These are phyloP conservation scores for Macrotis lagotis DNA, from an alignment of 2,113 vertebrate genomes.

Conservation along the genomic window DNA sequence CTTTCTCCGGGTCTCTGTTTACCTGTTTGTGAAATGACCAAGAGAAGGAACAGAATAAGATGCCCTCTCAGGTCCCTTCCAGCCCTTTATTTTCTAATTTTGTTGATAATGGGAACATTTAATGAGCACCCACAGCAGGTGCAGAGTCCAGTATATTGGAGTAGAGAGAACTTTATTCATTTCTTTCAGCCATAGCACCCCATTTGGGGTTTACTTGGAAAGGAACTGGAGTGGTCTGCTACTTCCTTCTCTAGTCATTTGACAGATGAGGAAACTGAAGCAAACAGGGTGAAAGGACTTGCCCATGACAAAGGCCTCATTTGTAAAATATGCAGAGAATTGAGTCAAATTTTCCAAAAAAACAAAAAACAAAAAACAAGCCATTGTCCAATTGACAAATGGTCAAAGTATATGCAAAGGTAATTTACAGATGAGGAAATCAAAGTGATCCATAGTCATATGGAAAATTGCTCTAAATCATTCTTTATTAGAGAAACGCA, in stretches of 20 bases:
- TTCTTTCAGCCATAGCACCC: background rate
- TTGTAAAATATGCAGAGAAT: too few relatives aligned
- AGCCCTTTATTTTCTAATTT: background rate
- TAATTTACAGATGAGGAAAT: too few relatives aligned
- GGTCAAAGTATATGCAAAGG: too few relatives aligned
- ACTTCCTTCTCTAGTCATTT: background rate
- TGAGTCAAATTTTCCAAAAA: too few relatives aligned
- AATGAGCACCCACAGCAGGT: background rate
- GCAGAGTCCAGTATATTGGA: too few relatives aligned
- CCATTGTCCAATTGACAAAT: too few relatives aligned
- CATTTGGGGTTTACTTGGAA: background rate
- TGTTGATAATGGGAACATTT: background rate
- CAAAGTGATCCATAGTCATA: too few relatives aligned
- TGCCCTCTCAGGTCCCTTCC: background rate
- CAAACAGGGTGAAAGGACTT: background rate
- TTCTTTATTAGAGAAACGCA: too few relatives aligned
- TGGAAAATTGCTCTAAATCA: too few relatives aligned
- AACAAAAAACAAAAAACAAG: too few relatives aligned
- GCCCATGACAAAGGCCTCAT: too few relatives aligned
- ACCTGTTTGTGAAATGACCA: background rate
- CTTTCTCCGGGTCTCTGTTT: background rate
- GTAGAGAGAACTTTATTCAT: background rate
- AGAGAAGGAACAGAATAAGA: background rate
- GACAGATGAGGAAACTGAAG: background rate
- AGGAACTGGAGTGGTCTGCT: background rate